Base-by-base conservation (phyloP, 2,113 vertebrate genomes). In the Balaeniceps rex region DNA sequence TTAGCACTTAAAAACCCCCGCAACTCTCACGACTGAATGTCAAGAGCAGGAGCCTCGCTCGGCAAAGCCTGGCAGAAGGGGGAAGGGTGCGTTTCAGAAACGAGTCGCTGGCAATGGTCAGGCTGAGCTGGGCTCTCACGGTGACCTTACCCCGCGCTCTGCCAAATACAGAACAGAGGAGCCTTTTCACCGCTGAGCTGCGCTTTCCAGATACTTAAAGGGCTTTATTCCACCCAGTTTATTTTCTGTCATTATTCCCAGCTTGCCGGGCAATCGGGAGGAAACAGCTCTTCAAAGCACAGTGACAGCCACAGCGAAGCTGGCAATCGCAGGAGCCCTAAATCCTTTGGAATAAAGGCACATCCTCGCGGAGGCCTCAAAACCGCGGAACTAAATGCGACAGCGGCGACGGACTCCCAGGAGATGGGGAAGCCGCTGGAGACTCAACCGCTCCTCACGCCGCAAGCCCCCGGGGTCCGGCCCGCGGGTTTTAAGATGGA, bases 81-180 rank as follows among this genome's bases (percentile, higher is more conserved):
- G 80, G 74, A 34, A 61, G 90, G 46, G 87, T 4, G 19, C 18
- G 42, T 8, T 79, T 26, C 55, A 57, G 61, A 13, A 79, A 15
- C 17, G 6, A 58, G 80, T 2, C n/a, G 63, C 4, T 86, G 94
- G 90, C 90, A 61, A 2, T 0, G 42, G 16, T 5, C 22, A 4
- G 38, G 74, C 46, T 4, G 44, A 36, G 81, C 61, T 7, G 63
- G 93, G 76, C 61, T 95, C 46, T 75, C 57, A 26, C 38, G 31
- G 54, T n/a, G 87, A 82, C 83, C 93, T 36, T 25, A 24, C 28
- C 4, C 78, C 10, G 25, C 29, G 23, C 80, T 5, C 58, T 91
- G 96, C 96, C 94, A 96, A 84, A 12, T 1, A 3, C 60, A 18
- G 74, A 94, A 96, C 96, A 96, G 87, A 96, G 63, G 58, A 84